A percentile compares a stretch with the other conserved stretches of the same genome.
These are phyloP conservation scores for Neuroscelio doddi DNA, from an alignment of 2,888 invertebrate species.

Conservation along the genomic window DNA sequence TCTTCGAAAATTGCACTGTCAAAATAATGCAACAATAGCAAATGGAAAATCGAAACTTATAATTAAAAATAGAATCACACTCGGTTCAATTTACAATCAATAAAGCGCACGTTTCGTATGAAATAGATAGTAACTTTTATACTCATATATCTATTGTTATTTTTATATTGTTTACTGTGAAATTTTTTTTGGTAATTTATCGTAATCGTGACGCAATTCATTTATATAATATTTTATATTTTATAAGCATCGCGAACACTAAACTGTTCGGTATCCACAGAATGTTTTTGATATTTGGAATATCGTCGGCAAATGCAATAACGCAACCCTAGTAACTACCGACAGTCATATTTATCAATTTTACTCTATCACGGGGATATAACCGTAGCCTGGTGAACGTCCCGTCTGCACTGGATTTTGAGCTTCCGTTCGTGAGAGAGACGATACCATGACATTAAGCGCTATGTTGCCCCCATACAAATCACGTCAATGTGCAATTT, in stretches of 20 bases:
- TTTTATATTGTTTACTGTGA: too few species aligned
- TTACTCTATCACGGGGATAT: slow-evolving; percentile 24
- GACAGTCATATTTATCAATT: slow-evolving; percentile 34
- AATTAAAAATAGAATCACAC: slow-evolving; percentile 11
- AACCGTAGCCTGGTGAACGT: slow-evolving; percentile 38
- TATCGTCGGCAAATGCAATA: slow-evolving; percentile 13
- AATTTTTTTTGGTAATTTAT: too few species aligned
- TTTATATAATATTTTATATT: slow-evolving; percentile 17
- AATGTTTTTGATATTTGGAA: slow-evolving; percentile 9
- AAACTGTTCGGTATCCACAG: slow-evolving; percentile 9
- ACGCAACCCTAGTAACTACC: slow-evolving; percentile 23
- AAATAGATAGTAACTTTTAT: too few species aligned
- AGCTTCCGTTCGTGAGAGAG: slow-evolving; percentile 56
- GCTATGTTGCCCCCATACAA: slow-evolving; percentile 60
- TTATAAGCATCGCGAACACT: slow-evolving; percentile 17
- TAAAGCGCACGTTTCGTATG: too few species aligned
- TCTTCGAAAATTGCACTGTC: slow-evolving; percentile 9
- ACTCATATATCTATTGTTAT: too few species aligned
- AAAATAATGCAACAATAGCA: background rate
- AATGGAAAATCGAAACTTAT: slow-evolving; percentile 9
- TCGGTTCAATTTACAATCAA: slow-evolving; percentile 4
- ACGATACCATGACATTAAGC: slow-evolving; percentile 60
- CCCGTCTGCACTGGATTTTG: slow-evolving; percentile 39
- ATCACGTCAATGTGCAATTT: slow-evolving; percentile 64
- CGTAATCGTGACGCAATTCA: too few species aligned